Conservation (phyloP, 2,888 invertebrate genomes). For the Sturmia bella region DNA sequence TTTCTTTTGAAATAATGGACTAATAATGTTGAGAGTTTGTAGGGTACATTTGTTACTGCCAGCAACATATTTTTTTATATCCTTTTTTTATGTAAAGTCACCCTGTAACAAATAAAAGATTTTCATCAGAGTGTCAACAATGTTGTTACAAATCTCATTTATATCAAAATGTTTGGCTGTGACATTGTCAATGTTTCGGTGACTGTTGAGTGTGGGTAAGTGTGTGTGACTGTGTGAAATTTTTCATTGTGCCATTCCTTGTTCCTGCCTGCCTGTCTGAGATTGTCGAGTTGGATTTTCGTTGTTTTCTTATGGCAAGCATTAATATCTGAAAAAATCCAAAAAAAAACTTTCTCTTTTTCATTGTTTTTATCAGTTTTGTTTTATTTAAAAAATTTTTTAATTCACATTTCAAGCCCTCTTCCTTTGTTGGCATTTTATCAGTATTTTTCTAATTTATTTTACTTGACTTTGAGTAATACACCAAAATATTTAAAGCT, state of each 20-base stretch:
- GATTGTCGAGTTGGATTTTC: slow-evolving; percentile 41
- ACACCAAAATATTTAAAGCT: slow-evolving; percentile 62
- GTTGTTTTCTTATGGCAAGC: slow-evolving; percentile 43
- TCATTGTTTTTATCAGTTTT: slow-evolving; percentile 52
- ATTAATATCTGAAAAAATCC: slow-evolving; percentile 46
- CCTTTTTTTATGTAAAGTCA: slow-evolving; percentile 3
- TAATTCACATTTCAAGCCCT: slow-evolving; percentile 4
- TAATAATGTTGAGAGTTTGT: background rate
- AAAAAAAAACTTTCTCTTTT: slow-evolving; percentile 31
- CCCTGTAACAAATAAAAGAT: slow-evolving; percentile 38
- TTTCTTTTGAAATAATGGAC: slow-evolving; percentile 7
- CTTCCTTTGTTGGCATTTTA: slow-evolving; percentile 58
- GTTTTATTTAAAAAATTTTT: slow-evolving; percentile 5
- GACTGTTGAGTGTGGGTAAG: slow-evolving; percentile 37
- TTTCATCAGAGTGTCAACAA: slow-evolving; percentile 67
- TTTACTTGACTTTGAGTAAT: slow-evolving; percentile 71
- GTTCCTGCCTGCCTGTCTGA: slow-evolving; percentile 19
- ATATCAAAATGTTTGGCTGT: slow-evolving; percentile 39
- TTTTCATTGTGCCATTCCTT: slow-evolving; percentile 35
- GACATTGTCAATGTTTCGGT: slow-evolving; percentile 54
- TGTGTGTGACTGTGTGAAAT: background rate
- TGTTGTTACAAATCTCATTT: slow-evolving; percentile 61
- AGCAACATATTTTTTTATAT: background rate
- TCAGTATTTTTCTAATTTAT: slow-evolving; percentile 69
- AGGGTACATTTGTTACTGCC: background rate